Conservation (phyloP, 2,113 vertebrate genomes). For the Riparia riparia region DNA sequence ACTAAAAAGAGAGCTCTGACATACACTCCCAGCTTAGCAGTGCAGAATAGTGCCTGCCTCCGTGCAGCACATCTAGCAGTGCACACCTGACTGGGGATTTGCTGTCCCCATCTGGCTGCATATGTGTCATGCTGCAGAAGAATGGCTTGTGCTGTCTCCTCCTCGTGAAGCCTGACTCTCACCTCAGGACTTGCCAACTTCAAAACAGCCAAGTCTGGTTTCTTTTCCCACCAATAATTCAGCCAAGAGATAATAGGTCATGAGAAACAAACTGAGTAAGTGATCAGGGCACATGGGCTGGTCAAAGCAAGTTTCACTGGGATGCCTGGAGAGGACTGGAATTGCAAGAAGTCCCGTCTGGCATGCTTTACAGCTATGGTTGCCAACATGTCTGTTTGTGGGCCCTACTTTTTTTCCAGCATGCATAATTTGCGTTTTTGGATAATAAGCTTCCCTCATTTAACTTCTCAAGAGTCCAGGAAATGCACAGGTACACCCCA, state of each 20-base stretch:
- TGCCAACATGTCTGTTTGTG: not conserved
- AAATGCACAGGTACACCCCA: not conserved
- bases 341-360: not conserved
- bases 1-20: not conserved
- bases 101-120: not conserved
- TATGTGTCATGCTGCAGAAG: not conserved
- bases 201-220: not conserved
- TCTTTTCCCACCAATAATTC: not conserved
- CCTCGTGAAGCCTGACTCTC: not conserved
- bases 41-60: not conserved
- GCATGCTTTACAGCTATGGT: not conserved
- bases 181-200: conserved; percentile 19
- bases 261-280: not conserved
- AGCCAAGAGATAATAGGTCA: conserved; percentile 19
- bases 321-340: not conserved
- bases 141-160: not conserved
- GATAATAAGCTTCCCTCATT: conserved; percentile 4
- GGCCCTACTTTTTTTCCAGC: not conserved
- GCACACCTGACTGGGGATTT: not conserved
- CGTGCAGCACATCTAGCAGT: not conserved
- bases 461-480: not conserved
- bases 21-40: not conserved
- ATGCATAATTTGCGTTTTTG: not conserved
- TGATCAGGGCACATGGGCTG: not conserved
- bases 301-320: not conserved